Percentiles rank a stretch among this genome's conserved stretches.
These are phyloP conservation scores for Hozukius guyotensis DNA, from an alignment of 2,797 vertebrate genomes.

Conservation along the genomic window DNA sequence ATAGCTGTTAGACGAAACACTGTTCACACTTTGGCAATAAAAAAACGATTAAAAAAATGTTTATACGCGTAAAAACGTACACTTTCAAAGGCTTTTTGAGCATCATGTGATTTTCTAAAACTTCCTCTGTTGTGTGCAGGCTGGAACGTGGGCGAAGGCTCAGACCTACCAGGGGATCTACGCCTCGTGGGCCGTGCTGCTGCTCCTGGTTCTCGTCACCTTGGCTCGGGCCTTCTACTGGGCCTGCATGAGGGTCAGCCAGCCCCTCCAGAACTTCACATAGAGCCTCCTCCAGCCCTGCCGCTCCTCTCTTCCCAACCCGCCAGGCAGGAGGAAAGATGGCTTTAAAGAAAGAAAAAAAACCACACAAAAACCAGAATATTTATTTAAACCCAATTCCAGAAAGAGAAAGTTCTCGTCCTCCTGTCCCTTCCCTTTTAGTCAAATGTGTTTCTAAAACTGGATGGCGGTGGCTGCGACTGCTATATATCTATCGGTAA, in stretches of 20 bases:
- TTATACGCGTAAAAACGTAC: no score
- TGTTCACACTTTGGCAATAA: no score
- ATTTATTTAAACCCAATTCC: slow-evolving; percentile 73
- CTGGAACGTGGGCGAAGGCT: slow-evolving; percentile 89
- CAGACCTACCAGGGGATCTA: slow-evolving; percentile 89
- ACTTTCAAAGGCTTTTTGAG: no score
- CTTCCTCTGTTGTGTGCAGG: slow-evolving; percentile 67
- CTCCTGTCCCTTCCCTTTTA: slow-evolving; percentile 52
- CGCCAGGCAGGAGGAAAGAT: slow-evolving; percentile 51
- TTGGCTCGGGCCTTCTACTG: slow-evolving; percentile 92
- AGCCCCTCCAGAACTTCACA: slow-evolving; percentile 92
- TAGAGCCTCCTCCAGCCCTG: slow-evolving; percentile 54
- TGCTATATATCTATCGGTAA: slow-evolving; percentile 59
- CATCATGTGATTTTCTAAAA: neutral
- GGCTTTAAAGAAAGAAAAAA: slow-evolving; percentile 44
- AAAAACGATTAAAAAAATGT: no score
- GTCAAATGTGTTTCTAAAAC: slow-evolving; percentile 66
- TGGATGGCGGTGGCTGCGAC: slow-evolving; percentile 47
- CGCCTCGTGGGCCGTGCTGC: slow-evolving; percentile 89
- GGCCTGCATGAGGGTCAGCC: slow-evolving; percentile 95
- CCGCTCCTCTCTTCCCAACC: slow-evolving; percentile 21
- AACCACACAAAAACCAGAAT: slow-evolving; percentile 39
- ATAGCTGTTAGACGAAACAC: no score
- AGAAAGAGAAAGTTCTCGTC: slow-evolving; percentile 41
- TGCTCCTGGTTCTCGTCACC: slow-evolving; percentile 87